Base-by-base conservation (phyloP, 2,113 vertebrate genomes). In the Malurus elegans region DNA sequence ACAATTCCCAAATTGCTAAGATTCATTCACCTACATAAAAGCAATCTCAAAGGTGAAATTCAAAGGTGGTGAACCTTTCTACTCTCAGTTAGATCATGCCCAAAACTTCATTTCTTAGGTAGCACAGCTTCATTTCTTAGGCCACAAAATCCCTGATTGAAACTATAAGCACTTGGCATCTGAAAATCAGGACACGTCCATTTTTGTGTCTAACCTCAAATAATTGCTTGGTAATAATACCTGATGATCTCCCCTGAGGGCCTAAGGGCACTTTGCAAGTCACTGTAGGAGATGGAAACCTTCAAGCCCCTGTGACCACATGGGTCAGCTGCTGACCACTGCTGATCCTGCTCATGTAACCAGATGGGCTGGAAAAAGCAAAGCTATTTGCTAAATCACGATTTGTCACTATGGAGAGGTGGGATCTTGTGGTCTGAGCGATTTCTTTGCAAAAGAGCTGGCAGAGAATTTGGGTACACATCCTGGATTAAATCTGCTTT, bases 401-500 rank as follows among this genome's bases (percentile, higher is more conserved):
- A 14, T 57, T 53, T 75, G 38, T 93, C 6, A 1, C 78, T 51
- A 9, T 36, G 36, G 4, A 83, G 72, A 76, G 21, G 34, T 2
- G 7, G 14, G 51, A 38, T 67, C 50, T 57, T 18, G 14, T 73
- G 74, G 67, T n/a, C 74, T 32, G 73, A n/a, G 45, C 84, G 56
- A 81, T 78, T 79, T 75, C 66, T 93, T 88, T 80, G 75, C 54
- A 71, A 86, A 91, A 75, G 51, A 60, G 38, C 72, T 95, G 90
- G 85, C 82, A 79, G 58, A 47, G 14, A 79, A 73, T 90, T 91
- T 95, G 66, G 66, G 44, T 74, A 88, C 61, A 80, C 67, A 90
- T 88, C 79, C 75, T 70, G 79, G 72, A n/a, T 92, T 56, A 26
- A 78, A 92, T 78, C 67, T 79, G 50, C 82, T 88, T 94, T 93